These are phyloP conservation scores for Channa maculata DNA, from an alignment of 2,113 vertebrate genomes.

Conservation along the genomic window DNA sequence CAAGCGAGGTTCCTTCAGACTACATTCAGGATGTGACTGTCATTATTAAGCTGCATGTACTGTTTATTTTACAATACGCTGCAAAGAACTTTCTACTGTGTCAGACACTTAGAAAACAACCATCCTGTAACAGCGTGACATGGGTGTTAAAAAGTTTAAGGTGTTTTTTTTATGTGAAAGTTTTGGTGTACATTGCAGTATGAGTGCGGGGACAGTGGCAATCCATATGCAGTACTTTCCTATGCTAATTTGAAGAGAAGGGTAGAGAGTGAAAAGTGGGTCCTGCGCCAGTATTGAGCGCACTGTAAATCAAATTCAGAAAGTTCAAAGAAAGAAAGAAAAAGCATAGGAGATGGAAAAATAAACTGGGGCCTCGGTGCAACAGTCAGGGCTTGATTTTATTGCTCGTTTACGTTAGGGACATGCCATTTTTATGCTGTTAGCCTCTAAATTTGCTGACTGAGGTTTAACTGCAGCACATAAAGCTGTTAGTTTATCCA, in stretches of 20 bases:
- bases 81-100: constrained; percentile 15
- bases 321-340: constrained; percentile 53
- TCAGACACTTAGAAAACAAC: constrained; percentile 37
- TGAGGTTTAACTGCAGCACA: not conserved
- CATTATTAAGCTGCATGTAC: constrained; percentile 50
- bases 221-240: constrained; percentile 34
- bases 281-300: constrained; percentile 24
- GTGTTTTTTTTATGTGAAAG: constrained; percentile 42
- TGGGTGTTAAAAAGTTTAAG: constrained; percentile 51
- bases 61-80: constrained; percentile 53
- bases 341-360: constrained; percentile 20
- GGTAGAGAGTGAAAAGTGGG: constrained; percentile 15
- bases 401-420: not conserved
- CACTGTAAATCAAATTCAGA: constrained; percentile 49
- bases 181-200: constrained; percentile 31
- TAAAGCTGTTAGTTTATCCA: not conserved
- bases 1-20: constrained; percentile 53
- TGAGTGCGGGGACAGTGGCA: constrained; percentile 7
- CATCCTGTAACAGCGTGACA: constrained; percentile 19
- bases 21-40: constrained; percentile 46
- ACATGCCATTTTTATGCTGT: not conserved
- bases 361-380: constrained; percentile 27
- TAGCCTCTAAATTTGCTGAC: constrained; percentile 33
- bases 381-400: constrained; percentile 19
- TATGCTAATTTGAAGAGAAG: constrained; percentile 49